A percentile compares a stretch with the other conserved stretches of the same genome.
phyloP scores from a whole-genome alignment of 2,888 invertebrate genomes.

The Antitype chi region DNA sequence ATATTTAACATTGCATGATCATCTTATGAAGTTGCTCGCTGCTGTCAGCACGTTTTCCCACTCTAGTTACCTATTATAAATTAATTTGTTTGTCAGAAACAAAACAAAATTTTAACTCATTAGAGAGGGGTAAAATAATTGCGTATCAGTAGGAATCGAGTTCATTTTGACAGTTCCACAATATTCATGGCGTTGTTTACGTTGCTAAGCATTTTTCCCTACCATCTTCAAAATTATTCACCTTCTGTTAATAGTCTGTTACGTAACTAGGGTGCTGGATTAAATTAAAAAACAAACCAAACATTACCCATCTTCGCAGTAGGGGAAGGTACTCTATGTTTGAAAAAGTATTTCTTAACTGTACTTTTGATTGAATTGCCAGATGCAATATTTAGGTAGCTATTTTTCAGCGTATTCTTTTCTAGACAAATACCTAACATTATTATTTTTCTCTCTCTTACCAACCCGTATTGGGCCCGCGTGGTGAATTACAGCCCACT shows the following conservation, averaged over 20 bases:
- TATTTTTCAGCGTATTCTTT: not conserved
- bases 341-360: not conserved
- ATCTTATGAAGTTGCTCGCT: not conserved
- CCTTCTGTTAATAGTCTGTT: no score
- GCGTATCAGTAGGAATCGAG: no score
- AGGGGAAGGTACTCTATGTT: not conserved
- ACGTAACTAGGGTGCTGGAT: no score
- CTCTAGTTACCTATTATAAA: not conserved
- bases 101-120: not conserved
- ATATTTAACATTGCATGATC: not conserved
- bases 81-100: not conserved
- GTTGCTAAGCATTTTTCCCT: no score
- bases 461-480: no score
- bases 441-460: not conserved
- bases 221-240: no score
- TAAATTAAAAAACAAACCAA: not conserved
- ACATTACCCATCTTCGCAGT: not conserved
- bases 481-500: no score
- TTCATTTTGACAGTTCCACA: no score
- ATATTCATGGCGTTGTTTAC: no score
- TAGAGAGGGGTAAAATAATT: no score
- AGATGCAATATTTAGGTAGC: slow-evolving; percentile 10
- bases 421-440: not conserved
- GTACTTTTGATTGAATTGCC: slow-evolving; percentile 6
- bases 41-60: not conserved